Base-by-base conservation (phyloP, 2,797 vertebrate genomes). In the Spatula clypeata region DNA sequence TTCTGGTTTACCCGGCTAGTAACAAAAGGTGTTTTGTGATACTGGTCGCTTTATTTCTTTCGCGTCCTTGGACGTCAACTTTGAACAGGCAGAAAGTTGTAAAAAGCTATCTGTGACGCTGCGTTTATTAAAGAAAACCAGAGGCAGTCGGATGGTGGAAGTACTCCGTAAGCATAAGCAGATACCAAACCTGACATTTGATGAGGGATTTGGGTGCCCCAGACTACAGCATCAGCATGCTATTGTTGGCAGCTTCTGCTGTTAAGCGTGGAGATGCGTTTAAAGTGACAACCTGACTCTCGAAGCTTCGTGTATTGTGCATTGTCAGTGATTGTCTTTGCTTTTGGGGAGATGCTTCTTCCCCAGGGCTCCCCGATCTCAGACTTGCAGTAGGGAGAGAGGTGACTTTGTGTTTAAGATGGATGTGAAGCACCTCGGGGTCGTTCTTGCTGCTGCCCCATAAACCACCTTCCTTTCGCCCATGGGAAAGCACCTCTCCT, bases 21-120 rank as follows among this genome's bases (percentile, higher is more conserved):
- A 86, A 91, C 67, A 90, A 86, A 93, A 91, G 51, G 57, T 71
- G 38, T 76, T 92, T 55, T 86, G 66, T 40, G 51, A 64, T 87
- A 44, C n/a, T 3, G 9, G 23, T 85, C 24, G 29, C 55, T 83
- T 87, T 74, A 57, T 47, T 74, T 61, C 9, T 93, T 69, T 75
- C n/a, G 60, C 36, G 29, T 24, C 29, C 16, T 80, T 69, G 32
- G 13, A 58, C 53, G 80, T 47, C 49, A 89, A 55, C 60, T 88
- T 71, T 0, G 61, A 64, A 42, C 18, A 12, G 14, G 21, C 1
- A 8, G 38, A 53, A 88, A 61, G 31, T 67, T 89, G 21, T 79
- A 11, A 92, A 81, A 87, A 47, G n/a, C 32, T 90, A 8, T 67
- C 55, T 64, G 13, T 71, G 44, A 6, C 6, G 16, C 18, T 65